A percentile compares a stretch with the other conserved stretches of the same genome.
Evolutionary conservation across 2,888 invertebrate genomes (phyloP).

Genomic region (Caenorhabditis parvicauda): DNA sequence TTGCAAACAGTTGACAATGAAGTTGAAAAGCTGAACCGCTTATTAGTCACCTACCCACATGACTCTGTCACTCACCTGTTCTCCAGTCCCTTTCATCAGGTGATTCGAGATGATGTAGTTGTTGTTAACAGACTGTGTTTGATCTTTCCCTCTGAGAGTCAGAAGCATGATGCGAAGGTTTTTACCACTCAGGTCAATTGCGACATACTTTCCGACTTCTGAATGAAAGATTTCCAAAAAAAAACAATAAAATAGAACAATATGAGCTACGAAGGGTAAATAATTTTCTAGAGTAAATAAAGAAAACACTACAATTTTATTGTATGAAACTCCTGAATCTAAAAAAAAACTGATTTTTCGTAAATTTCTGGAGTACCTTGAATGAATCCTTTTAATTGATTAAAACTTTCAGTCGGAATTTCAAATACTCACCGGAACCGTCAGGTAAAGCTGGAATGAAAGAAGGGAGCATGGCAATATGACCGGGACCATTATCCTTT

Average conservation of each 20-base stretch:
- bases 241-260: neutral
- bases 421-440: constrained; percentile 49
- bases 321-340: too few relatives aligned
- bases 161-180: constrained; percentile 62
- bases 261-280: too few relatives aligned
- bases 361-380: too few relatives aligned
- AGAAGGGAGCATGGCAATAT: constrained; percentile 62
- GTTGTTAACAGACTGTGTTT: constrained; percentile 42
- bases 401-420: neutral
- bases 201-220: constrained; percentile 62
- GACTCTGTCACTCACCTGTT: constrained; percentile 45
- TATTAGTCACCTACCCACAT: neutral
- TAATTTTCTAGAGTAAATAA: too few relatives aligned
- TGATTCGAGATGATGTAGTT: constrained; percentile 60
- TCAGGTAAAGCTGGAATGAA: constrained; percentile 62
- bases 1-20: constrained; percentile 62
- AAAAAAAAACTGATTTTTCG: too few relatives aligned
- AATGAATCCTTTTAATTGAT: too few relatives aligned
- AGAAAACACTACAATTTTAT: too few relatives aligned
- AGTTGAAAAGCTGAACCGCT: constrained; percentile 60
- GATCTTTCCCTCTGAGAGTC: constrained; percentile 45
- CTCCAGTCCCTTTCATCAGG: constrained; percentile 63
- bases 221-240: constrained; percentile 12
- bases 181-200: constrained; percentile 62
- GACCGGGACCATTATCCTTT: constrained; percentile 33